These are phyloP conservation scores for Drosophila engyochracea DNA, from an alignment of 2,888 invertebrate genomes.

Conservation along the genomic window DNA sequence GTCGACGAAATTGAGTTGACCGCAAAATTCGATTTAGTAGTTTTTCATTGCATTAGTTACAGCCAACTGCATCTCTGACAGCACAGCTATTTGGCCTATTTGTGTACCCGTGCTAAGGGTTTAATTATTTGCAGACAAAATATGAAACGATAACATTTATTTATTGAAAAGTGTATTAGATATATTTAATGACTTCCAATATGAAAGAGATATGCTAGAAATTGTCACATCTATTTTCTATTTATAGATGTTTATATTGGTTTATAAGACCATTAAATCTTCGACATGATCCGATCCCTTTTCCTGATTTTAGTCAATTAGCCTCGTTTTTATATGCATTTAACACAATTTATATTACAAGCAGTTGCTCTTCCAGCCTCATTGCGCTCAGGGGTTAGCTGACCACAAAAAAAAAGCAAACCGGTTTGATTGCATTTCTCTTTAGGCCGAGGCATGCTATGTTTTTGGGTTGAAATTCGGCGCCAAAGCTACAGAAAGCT, in stretches of 20 bases:
- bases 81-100: neutral
- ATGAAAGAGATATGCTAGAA: neutral
- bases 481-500: slow-evolving; percentile 57
- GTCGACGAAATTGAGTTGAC: neutral
- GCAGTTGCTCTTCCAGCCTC: slow-evolving; percentile 42
- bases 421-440: slow-evolving; percentile 73
- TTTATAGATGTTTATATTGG: neutral
- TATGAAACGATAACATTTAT: neutral
- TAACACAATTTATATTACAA: slow-evolving; percentile 58
- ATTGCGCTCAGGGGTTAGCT: slow-evolving; percentile 60
- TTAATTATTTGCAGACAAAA: neutral
- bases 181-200: neutral
- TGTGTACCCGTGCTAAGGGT: neutral
- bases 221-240: neutral
- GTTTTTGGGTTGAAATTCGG: slow-evolving; percentile 27
- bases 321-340: slow-evolving; percentile 33
- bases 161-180: neutral
- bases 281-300: neutral
- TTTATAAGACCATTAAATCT: neutral
- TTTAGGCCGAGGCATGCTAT: slow-evolving; percentile 27
- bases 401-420: slow-evolving; percentile 37
- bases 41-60: slow-evolving; percentile 1
- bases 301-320: slow-evolving; percentile 37
- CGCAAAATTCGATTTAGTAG: neutral
- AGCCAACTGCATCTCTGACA: neutral